These are phyloP conservation scores for Apoda limacodes DNA, from an alignment of 2,888 invertebrate species.

Conservation along the genomic window DNA sequence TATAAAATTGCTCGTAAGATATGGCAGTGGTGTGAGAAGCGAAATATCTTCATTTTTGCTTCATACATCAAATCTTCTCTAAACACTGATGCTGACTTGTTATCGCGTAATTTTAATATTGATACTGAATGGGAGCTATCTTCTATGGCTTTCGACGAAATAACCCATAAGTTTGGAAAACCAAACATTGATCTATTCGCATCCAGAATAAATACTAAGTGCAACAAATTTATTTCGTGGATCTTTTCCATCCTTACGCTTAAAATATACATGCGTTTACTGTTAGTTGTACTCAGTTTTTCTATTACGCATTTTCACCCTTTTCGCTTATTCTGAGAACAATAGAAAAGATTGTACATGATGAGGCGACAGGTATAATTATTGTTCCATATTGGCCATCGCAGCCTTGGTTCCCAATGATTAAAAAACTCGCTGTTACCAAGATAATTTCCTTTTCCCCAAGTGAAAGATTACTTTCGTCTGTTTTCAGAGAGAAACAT, in stretches of 20 bases:
- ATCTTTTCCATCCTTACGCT: constrained; percentile 19
- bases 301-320: constrained; percentile 21
- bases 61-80: constrained; percentile 6
- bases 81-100: constrained; percentile 4
- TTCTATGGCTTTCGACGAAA: neutral
- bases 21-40: constrained; percentile 8
- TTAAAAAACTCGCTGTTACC: constrained; percentile 8
- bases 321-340: constrained; percentile 18
- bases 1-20: constrained; percentile 1
- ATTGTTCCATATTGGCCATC: constrained; percentile 20
- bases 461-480: constrained; percentile 5
- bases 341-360: constrained; percentile 17
- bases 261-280: constrained; percentile 20
- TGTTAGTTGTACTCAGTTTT: constrained; percentile 14
- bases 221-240: constrained; percentile 19
- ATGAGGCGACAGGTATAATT: constrained; percentile 18
- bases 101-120: constrained; percentile 3
- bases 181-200: constrained; percentile 22
- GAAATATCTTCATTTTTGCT: constrained; percentile 1
- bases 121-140: constrained; percentile 5
- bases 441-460: constrained; percentile 7
- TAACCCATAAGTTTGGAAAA: constrained; percentile 8
- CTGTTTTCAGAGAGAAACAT: constrained; percentile 8
- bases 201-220: constrained; percentile 19
- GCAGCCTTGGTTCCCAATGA: constrained; percentile 21